phyloP scores from a whole-genome alignment of 2,888 invertebrate genomes.

The Xylota sylvarum region DNA sequence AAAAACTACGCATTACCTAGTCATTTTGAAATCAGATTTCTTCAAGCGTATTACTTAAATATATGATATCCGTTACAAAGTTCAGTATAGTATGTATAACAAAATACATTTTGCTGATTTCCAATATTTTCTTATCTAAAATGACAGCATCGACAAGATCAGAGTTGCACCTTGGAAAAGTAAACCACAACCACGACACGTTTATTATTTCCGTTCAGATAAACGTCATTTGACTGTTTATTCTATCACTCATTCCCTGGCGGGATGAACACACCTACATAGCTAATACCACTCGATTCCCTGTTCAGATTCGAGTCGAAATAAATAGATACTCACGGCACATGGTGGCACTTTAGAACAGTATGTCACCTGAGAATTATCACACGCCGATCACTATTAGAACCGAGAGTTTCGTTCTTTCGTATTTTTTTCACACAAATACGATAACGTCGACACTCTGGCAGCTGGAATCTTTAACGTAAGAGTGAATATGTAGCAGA shows the following conservation, averaged over 20 bases:
- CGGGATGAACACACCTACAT: slow-evolving; percentile 67
- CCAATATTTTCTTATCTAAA: slow-evolving; percentile 62
- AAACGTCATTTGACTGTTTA: slow-evolving; percentile 67
- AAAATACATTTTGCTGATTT: slow-evolving; percentile 24
- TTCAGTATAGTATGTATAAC: background rate
- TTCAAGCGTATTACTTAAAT: background rate
- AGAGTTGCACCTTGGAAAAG: slow-evolving; percentile 52
- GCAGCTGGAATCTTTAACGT: slow-evolving; percentile 65
- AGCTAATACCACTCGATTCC: slow-evolving; percentile 19
- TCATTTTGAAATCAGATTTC: background rate
- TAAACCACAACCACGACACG: slow-evolving; percentile 33
- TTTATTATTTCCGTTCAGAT: slow-evolving; percentile 74
- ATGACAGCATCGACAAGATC: slow-evolving; percentile 74
- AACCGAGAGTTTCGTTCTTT: slow-evolving; percentile 31
- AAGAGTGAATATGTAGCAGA: slow-evolving; percentile 54
- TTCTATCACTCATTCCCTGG: slow-evolving; percentile 60
- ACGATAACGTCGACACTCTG: slow-evolving; percentile 55
- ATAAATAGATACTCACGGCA: slow-evolving; percentile 9
- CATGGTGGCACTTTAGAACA: slow-evolving; percentile 31
- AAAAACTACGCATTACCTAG: background rate
- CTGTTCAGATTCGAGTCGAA: slow-evolving; percentile 18
- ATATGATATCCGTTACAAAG: slow-evolving; percentile 3
- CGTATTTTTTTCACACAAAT: slow-evolving; percentile 30
- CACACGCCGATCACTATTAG: slow-evolving; percentile 64
- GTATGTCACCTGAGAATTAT: slow-evolving; percentile 74